Percentiles rank a stretch among this genome's conserved stretches.
Conservation (phyloP, 2,797 vertebrate species). For the Scolopax rusticola region DNA sequence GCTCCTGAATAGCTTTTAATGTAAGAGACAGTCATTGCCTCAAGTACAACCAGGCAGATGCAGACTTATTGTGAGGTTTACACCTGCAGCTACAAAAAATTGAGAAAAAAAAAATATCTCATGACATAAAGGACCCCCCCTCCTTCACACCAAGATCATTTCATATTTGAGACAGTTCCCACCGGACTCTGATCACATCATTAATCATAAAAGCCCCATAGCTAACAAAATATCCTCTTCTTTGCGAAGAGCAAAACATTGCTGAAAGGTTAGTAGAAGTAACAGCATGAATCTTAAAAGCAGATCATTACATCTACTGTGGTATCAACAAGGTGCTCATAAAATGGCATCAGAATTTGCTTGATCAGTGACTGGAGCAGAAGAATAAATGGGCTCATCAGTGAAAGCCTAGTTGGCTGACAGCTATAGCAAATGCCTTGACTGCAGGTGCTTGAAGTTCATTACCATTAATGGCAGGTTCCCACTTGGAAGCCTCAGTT, state of each 20-base stretch:
- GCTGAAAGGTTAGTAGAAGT: not conserved
- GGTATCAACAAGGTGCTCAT: not conserved
- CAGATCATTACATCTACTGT: not conserved
- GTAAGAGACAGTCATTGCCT: not conserved
- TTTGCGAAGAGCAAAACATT: not conserved
- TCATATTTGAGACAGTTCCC: not conserved
- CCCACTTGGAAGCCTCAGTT: not conserved
- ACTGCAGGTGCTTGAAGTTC: not conserved
- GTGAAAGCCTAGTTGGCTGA: not conserved
- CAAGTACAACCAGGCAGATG: not conserved
- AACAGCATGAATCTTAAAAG: slow-evolving; percentile 3
- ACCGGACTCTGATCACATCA: not conserved
- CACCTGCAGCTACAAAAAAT: not conserved
- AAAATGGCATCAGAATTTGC: not conserved
- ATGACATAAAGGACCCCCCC: not conserved
- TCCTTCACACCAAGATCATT: not conserved
- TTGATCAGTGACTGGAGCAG: not conserved
- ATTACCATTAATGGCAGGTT: not conserved
- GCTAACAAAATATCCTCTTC: not conserved
- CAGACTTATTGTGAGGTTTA: not conserved
- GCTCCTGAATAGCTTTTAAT: not conserved
- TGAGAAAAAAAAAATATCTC: not conserved
- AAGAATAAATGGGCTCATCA: not conserved
- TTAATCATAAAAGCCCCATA: not conserved
- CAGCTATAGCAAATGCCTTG: not conserved